phyloP scores from a whole-genome alignment of 1,140 invertebrate species.

The Cataglyphis hispanica region DNA sequence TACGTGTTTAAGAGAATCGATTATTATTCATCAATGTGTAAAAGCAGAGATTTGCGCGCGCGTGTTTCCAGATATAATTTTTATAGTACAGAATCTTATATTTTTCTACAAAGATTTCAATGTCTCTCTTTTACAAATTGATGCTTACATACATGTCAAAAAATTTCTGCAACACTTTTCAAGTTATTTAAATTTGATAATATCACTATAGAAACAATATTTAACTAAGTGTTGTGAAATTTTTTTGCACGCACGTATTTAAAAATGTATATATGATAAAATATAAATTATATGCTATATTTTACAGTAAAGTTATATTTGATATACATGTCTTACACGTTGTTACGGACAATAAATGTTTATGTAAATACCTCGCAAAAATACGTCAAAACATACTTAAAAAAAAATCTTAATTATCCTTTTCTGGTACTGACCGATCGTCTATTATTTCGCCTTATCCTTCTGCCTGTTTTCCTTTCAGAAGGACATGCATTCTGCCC shows the following conservation, averaged over 20 bases:
- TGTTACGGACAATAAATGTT: conserved; percentile 68
- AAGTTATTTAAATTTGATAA: conserved; percentile 12
- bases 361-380: conserved; percentile 65
- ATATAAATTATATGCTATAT: conserved; percentile 66
- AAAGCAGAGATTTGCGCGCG: conserved; percentile 58
- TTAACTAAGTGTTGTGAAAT: conserved; percentile 5
- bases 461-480: conserved; percentile 35
- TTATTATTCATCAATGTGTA: conserved; percentile 41
- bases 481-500: conserved; percentile 20
- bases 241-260: conserved; percentile 67
- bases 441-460: conserved; percentile 49
- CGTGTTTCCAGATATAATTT: background rate
- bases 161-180: conserved; percentile 2
- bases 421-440: conserved; percentile 20
- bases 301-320: conserved; percentile 73
- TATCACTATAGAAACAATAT: background rate
- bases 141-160: conserved; percentile 26
- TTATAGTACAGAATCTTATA: background rate
- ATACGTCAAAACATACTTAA: conserved; percentile 28
- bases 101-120: conserved; percentile 31
- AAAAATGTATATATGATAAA: conserved; percentile 76
- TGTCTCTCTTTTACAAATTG: conserved; percentile 65
- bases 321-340: conserved; percentile 67
- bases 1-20: conserved; percentile 34
- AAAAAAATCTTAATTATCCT: conserved; percentile 34